Evolutionary conservation across 2,797 vertebrate genomes (phyloP), one percentile per base, ranked within the genome.

Genomic region (Tiaroga cobitis): DNA sequence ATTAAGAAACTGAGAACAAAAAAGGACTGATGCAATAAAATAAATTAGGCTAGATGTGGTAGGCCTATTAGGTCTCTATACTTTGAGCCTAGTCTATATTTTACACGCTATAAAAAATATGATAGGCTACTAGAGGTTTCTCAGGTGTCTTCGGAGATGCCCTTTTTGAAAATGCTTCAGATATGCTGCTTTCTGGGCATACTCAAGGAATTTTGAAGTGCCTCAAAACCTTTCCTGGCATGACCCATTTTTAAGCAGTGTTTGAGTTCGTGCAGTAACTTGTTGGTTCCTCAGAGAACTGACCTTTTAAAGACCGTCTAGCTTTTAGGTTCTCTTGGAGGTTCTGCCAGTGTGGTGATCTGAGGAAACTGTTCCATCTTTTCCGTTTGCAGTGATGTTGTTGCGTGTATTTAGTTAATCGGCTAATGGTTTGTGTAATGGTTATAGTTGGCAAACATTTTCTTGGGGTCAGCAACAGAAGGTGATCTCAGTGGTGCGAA

Each of bases 391-490:
- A 32, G 18, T 32, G 46, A 7, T 21, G 4, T 49, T 43, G n/a
- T 19, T 19, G 16, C 8, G 26, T 51, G 46, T 5, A 29, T 29
- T 49, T 1, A 19, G 8, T 43, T 65, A 8, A 24, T 41, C 37
- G 4, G n/a, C 16, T 54, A n/a, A 41, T 32, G 29, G 19, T 70
- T 54, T 39, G 49, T 72, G 9, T 26, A 43, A 29, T 15, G 11
- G 41, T 69, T 79, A 15, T 43, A 76, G n/a, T 70, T 75, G 37
- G 67, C 18, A 19, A 6, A 51, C 29, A 77, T 78, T 76, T 84
- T 24, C 39, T 85, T 77, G 4, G n/a, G 82, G 77, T 49, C 18
- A 68, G 43, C 86, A 84, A 95, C 93, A 94, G 94, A 92, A 94
- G 93, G 93, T 92, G 93, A 92, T 32, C 21, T 54, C 6, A 37